Evolutionary conservation across 30 jellyfish, hydroid and myxozoan genomes (phyloP), one percentile per base, ranked within the genome.

Genomic region (Aurelia aurita): DNA sequence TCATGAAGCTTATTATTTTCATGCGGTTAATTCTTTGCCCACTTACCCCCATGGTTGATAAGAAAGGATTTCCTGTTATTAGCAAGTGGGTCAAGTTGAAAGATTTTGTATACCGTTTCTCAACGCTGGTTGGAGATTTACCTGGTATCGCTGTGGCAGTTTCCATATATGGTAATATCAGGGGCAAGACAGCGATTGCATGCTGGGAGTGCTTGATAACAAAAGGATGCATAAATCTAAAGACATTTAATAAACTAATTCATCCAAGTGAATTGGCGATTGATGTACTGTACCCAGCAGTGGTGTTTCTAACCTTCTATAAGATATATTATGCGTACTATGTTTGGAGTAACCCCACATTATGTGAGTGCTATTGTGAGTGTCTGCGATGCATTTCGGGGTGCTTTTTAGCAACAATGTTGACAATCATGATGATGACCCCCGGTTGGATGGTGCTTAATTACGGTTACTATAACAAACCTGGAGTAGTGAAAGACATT

Each of bases 401-500:
- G 20, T 66, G 69, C 28, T 89, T 89, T 49, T 66, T 89, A 22
- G 92, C 93, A 14, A 76, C 69, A 45, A 80, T 89, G n/a, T 39
- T 89, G 32, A 89, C 97, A 39, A 89, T 89, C 81, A 54, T 89
- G 77, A 68, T 89, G 90, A 80, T 89, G 93, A 89, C 97, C 15
- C 97, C 97, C 2, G 93, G 92, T 8, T 89, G 97, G 97, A 76
- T 89, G 91, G 90, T 89, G 68, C 65, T 89, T 53, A 73, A 77
- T 28, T 57, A 89, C 51, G 80, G 79, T 13, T 89, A 89, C 55
- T 89, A 89, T 72, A 61, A 82, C 13, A 80, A 89, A 47, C 85
- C 82, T 5, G 97, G 93, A 4, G 74, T 89, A 73, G 87, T 21
- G 34, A 91, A 96, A 58, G 96, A 87, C 49, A 54, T 75, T 15